Base-by-base conservation (phyloP, 2,888 invertebrate species). In the Meghimatium bilineatum region DNA sequence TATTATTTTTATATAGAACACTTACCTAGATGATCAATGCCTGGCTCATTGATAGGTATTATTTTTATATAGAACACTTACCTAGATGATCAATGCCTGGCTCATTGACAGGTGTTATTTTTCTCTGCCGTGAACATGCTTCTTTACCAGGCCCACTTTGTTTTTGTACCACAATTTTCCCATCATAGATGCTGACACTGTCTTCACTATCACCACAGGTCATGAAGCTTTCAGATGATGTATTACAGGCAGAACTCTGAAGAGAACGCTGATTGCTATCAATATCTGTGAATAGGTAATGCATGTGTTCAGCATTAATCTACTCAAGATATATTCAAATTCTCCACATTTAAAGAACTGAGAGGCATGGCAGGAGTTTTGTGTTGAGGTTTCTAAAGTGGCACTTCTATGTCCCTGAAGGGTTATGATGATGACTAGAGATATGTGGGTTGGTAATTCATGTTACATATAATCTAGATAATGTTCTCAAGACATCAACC, bases 91-190 rank as follows among this genome's bases (percentile, higher is more conserved):
- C 72, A 14, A 29, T 12, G 0, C 29, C 49, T 10, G 72, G 44
- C 44, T 72, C 72, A 44, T 72, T 44, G n/a, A 72, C 72, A 29
- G 72, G 72, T 12, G 72, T 72, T 8, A 72, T 72, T n/a, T 72
- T 72, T 17, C 72, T 49, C n/a, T 72, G 8, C 14, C 49, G 44
- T 1, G 44, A 72, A 14, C 72, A n/a, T 6, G 44, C n/a, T 14
- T 38, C 44, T n/a, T n/a, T 44, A 10, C 38, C 72, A n/a, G 44
- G n/a, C 14, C 10, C n/a, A n/a, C 72, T 72, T 10, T 44, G 72
- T n/a, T 44, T 72, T 14, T n/a, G n/a, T n/a, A n/a, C 8, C 44
- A 72, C 72, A 38, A 38, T 10, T 26, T 38, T 17, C 5, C n/a
- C 63, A 8, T 32, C 66, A 10, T 20, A 32, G 14, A 32, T 29